Evolutionary conservation across 2,888 invertebrate species (phyloP), one percentile per base, ranked within the genome.

Genomic region (Diachrysia chrysitis): DNA sequence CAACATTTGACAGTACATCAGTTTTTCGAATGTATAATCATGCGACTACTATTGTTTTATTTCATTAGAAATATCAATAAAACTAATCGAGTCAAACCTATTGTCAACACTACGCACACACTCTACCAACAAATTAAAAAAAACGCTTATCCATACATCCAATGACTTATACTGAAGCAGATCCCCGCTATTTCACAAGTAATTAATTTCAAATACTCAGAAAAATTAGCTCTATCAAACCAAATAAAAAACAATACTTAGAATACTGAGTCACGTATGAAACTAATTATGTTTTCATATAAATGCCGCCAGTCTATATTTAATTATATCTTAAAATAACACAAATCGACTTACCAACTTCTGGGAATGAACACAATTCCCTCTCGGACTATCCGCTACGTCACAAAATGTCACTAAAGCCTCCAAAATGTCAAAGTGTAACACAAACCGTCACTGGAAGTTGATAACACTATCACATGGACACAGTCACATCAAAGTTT

Each of bases 291-390:
- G 87, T 90, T 92, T 92, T 91, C 91, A 91, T 91, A 89, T 91
- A 86, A 86, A 93, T 86, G 83, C 87, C 86, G 86, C 85, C 87
- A 68, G 89, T 88, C 94, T 95, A 95, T 90, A 94, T 94, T 93
- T 94, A 95, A 94, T 94, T 93, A 92, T 89, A 91, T 88, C 92
- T 90, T 87, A 93, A 94, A 93, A 94, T 93, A 95, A 93, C 90
- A 90, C 89, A 90, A 91, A 90, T 90, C 87, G 71, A 80, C 95
- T 93, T 90, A 95, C 95, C 94, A 89, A 85, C 83, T 89, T 89
- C 90, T 84, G 75, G 86, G 90, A 90, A 92, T 86, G 83, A 85
- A 85, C 79, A 85, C 87, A 87, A 87, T 86, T 85, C 88, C 86
- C 83, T 77, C 81, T 76, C 75, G 79, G 79, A 75, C 76, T 80